Base-by-base conservation (phyloP, 1,140 invertebrate genomes). In the Octopus sinensis region DNA sequence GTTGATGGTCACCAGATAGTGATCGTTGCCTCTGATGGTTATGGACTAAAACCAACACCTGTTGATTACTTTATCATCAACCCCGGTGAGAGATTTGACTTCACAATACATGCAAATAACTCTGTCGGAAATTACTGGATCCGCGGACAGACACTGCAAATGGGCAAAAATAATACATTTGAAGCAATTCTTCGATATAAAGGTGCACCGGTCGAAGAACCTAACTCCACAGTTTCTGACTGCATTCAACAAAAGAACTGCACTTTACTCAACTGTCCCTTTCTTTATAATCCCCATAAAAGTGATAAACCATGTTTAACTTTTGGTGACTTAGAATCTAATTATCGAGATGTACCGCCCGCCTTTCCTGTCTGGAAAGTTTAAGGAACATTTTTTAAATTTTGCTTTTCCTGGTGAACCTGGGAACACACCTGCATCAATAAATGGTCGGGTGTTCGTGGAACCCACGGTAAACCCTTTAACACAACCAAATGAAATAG, bases 11-110 rank as follows among this genome's bases (percentile, higher is more conserved):
- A 87, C 80, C 82, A 71, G 3, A 53, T 87, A 53, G 83, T 54
- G 1, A 91, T 96, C 4, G 94, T 97, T 68, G 93, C 94, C 54
- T 94, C 93, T 12, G 96, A 97, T 90, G 95, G 96, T 43, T 93
- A 93, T 84, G 94, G 96, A 82, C 89, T 97, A 79, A 91, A 94
- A 86, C 94, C 96, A 1, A 90, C 95, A 79, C 92, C 93, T 91
- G 85, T 86, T 4, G 86, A 88, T 43, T 85, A 82, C 0, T 82
- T 88, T 53, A 81, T 86, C 23, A 85, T 88, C 30, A 86, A 85
- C 82, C 86, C 87, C 0, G 96, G 96, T 0, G 96, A 97, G 88
- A 90, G 96, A 76, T 96, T 95, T 87, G 96, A 97, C 87, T 95
- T 97, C 86, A 92, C 96, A 6, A 54, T 7, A 7, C 79, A 94